A percentile compares a stretch with the other conserved stretches of the same genome.
Evolutionary conservation across 2,113 vertebrate species (phyloP).

Genomic region (Ictalurus furcatus): DNA sequence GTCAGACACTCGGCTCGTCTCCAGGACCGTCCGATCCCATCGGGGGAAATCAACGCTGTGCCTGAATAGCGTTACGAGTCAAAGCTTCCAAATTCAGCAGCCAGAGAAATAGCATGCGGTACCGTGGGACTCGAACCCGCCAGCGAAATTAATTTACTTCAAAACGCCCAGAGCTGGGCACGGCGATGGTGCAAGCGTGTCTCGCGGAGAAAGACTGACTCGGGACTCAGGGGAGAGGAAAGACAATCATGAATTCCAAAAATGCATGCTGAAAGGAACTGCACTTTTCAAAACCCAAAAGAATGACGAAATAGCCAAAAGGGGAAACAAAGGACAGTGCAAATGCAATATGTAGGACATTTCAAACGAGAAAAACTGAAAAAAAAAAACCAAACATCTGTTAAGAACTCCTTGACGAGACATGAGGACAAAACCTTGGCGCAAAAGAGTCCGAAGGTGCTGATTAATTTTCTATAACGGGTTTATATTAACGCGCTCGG

Average conservation of each 20-base stretch:
- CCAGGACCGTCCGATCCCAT: not conserved
- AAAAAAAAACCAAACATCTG: not conserved
- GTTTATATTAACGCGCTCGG: not conserved
- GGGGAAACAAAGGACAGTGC: not conserved
- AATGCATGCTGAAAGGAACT: not conserved
- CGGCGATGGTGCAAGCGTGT: not conserved
- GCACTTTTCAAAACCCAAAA: not conserved
- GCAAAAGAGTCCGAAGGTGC: not conserved
- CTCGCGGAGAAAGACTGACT: not conserved
- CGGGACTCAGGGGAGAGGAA: not conserved
- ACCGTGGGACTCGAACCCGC: not conserved
- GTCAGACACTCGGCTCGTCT: not conserved
- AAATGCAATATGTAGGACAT: not conserved
- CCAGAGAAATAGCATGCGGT: not conserved
- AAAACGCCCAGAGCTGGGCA: not conserved
- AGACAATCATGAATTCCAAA: not conserved
- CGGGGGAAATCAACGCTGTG: not conserved
- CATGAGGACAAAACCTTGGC: not conserved
- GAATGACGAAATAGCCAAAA: not conserved
- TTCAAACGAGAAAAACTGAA: not conserved
- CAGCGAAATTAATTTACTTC: conserved; percentile 2
- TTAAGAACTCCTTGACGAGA: not conserved
- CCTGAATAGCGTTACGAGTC: not conserved
- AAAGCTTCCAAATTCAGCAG: not conserved
- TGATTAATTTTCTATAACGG: not conserved